Conservation (phyloP, 2,888 invertebrate genomes). For the Apamea monoglypha region DNA sequence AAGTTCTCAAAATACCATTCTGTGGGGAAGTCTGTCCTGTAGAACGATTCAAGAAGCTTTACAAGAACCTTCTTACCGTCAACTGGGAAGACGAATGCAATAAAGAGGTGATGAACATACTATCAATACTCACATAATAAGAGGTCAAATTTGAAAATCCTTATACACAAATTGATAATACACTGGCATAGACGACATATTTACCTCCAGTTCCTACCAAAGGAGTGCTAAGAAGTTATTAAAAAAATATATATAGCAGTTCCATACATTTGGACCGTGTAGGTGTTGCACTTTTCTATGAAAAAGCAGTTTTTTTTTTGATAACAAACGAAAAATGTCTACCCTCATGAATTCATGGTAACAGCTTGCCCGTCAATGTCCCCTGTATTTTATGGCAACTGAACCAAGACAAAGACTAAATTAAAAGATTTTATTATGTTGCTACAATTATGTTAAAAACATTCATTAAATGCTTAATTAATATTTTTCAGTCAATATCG, state of each 20-base stretch:
- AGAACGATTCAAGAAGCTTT: constrained; percentile 84
- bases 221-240: neutral
- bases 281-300: too few species aligned
- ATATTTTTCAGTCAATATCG: constrained; percentile 25
- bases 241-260: too few species aligned
- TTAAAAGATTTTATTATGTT: constrained; percentile 3
- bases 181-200: neutral
- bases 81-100: constrained; percentile 93
- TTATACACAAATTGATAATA: neutral
- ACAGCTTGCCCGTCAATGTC: neutral
- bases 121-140: neutral
- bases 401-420: neutral
- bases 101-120: constrained; percentile 53
- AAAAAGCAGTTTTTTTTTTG: too few species aligned
- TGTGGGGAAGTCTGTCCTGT: constrained; percentile 92
- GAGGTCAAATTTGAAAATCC: neutral
- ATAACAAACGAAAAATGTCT: too few species aligned
- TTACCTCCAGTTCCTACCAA: neutral
- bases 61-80: constrained; percentile 91
- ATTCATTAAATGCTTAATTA: neutral
- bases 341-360: neutral
- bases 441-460: neutral
- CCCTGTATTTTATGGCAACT: neutral
- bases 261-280: too few species aligned
- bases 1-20: constrained; percentile 90